Base-by-base conservation (phyloP, 2,113 vertebrate species). In the Callithrix jacchus region DNA sequence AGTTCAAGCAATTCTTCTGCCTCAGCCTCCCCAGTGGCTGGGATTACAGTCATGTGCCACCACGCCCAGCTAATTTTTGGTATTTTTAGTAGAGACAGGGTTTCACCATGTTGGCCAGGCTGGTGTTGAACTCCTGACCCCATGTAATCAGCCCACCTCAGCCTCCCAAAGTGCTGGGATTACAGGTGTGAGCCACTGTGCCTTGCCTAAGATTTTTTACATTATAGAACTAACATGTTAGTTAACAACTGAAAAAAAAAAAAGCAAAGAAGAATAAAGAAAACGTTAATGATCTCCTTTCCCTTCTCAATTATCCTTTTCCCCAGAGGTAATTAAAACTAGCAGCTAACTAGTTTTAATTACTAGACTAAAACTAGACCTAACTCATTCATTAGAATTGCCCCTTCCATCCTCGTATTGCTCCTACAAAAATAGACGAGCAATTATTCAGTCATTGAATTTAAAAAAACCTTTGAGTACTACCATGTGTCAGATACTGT, bases 301-400 rank as follows among this genome's bases (percentile, higher is more conserved):
- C 40, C 40, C n/a, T 88, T 74, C 70, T 91, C 42, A 88, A 90
- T 81, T 87, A 91, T 87, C n/a, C 47, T 94, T 90, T 93, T 54
- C 23, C 7, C 1, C 54, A 86, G 32, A 81, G 37, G 25, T 82
- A 97, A 77, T 73, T 93, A 89, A 92, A 95, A 86, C 79, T 54
- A 84, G 61, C 27, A 89, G 42, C 66, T 52, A 52, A 52, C 52
- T 52, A 52, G 52, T 52, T 52, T 52, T 52, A 52, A 52, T 52
- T 52, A 52, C 52, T 52, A 52, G 52, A 52, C 52, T 52, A 52
- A 52, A 17, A 52, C 52, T 52, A 52, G 52, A 52, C 52, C 52
- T 52, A 52, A 52, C 16, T 52, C 52, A 17, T 17, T 52, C 14
- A 52, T n/a, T 83, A 45, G 37, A n/a, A 27, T 64, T 21, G 32